Conservation (phyloP, 1,140 invertebrate species). For the Rhagoletis zephyria region DNA sequence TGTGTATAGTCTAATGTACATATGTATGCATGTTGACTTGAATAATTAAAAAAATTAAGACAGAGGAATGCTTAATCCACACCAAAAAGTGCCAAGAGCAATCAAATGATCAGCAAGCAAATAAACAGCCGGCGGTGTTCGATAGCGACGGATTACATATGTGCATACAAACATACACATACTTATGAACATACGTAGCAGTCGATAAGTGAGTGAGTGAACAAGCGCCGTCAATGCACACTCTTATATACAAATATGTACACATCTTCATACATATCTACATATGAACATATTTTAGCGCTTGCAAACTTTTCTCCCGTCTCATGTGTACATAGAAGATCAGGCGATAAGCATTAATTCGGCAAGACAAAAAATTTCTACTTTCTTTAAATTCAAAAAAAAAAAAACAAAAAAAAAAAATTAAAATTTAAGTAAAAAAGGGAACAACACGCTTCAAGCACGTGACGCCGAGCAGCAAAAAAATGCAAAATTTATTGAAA, state of each 20-base stretch:
- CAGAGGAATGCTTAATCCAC: background rate
- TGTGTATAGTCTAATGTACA: too few relatives aligned
- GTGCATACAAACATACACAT: background rate
- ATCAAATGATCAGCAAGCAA: background rate
- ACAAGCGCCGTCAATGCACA: background rate
- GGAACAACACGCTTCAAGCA: background rate
- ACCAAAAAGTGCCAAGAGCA: background rate
- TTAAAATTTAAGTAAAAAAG: background rate
- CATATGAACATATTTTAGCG: background rate
- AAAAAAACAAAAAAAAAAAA: background rate
- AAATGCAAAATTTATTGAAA: background rate
- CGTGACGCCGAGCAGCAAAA: background rate
- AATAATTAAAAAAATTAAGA: background rate
- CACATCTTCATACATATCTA: too few relatives aligned
- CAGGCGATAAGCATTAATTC: background rate
- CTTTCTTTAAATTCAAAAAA: constrained; percentile 1
- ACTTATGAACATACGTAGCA: background rate
- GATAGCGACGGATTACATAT: background rate
- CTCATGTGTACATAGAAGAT: background rate
- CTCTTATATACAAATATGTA: background rate
- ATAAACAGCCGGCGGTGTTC: background rate
- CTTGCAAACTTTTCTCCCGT: background rate
- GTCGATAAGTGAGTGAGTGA: background rate
- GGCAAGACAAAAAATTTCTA: constrained; percentile 16
- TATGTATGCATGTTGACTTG: too few relatives aligned